Conservation (phyloP, 1,140 invertebrate species). For the Drosophila sp. region DNA sequence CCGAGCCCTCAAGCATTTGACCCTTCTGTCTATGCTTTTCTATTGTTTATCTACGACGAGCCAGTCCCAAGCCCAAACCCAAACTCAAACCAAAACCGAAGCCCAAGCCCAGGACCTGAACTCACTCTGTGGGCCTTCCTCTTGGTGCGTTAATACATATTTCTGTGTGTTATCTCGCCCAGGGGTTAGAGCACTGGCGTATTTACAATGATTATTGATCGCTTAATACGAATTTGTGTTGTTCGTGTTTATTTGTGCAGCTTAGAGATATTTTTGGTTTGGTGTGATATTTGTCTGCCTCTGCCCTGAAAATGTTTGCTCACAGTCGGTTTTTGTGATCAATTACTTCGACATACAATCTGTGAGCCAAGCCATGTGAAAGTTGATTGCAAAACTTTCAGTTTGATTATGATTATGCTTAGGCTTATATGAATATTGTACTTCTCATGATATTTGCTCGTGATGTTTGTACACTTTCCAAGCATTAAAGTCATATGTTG, state of each 20-base stretch:
- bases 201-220: constrained; percentile 80
- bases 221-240: constrained; percentile 70
- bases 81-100: constrained; percentile 40
- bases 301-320: constrained; percentile 31
- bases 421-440: background rate
- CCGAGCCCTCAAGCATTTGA: constrained; percentile 58
- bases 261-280: constrained; percentile 48
- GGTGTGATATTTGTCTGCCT: constrained; percentile 40
- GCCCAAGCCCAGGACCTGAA: constrained; percentile 16
- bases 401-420: constrained; percentile 42
- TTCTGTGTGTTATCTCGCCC: constrained; percentile 62
- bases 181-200: constrained; percentile 65
- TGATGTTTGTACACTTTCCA: constrained; percentile 50
- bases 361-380: constrained; percentile 44
- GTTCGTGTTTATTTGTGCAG: constrained; percentile 63
- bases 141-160: constrained; percentile 61
- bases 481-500: constrained; percentile 37
- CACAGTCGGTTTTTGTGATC: constrained; percentile 48
- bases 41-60: constrained; percentile 73
- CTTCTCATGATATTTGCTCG: background rate
- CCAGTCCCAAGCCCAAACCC: constrained; percentile 43
- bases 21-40: constrained; percentile 72
- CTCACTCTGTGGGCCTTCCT: constrained; percentile 15
- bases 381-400: constrained; percentile 54
- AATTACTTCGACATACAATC: constrained; percentile 49